Conservation (phyloP, 64 coral and sea anemone genomes). For the Montipora foliosa region DNA sequence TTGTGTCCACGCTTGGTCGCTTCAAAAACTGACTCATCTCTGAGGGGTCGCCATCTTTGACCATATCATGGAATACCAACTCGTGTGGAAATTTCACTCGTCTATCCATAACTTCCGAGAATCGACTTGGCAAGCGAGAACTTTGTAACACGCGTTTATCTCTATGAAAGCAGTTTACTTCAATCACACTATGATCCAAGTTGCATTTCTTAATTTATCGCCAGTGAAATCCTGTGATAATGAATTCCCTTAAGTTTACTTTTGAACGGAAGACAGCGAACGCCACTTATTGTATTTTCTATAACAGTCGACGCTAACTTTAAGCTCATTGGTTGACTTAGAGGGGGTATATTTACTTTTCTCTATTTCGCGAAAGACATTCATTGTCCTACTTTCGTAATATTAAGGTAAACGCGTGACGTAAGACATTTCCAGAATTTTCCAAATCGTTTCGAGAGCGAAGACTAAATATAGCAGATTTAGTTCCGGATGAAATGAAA, state of each 20-base stretch:
- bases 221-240: not conserved
- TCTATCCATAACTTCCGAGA: constrained; percentile 64
- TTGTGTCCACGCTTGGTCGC: constrained; percentile 92
- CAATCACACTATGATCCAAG: not conserved
- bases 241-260: constrained; percentile 38
- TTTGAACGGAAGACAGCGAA: constrained; percentile 38
- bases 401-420: not conserved
- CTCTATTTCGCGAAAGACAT: not conserved
- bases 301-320: constrained; percentile 34
- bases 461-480: constrained; percentile 13
- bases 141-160: not conserved
- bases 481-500: not conserved
- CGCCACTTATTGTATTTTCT: constrained; percentile 32
- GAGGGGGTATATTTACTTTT: not conserved
- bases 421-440: not conserved
- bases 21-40: constrained; percentile 96
- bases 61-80: constrained; percentile 94
- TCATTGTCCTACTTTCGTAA: constrained; percentile 13
- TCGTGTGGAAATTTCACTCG: constrained; percentile 96
- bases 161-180: not conserved
- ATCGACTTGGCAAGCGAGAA: not conserved
- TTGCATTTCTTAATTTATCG: not conserved
- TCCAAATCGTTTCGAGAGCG: constrained; percentile 12
- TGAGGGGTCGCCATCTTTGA: constrained; percentile 92
- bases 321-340: constrained; percentile 25